These are phyloP conservation scores for Cossypha dichroa DNA, from an alignment of 2,797 vertebrate species.

Conservation along the genomic window DNA sequence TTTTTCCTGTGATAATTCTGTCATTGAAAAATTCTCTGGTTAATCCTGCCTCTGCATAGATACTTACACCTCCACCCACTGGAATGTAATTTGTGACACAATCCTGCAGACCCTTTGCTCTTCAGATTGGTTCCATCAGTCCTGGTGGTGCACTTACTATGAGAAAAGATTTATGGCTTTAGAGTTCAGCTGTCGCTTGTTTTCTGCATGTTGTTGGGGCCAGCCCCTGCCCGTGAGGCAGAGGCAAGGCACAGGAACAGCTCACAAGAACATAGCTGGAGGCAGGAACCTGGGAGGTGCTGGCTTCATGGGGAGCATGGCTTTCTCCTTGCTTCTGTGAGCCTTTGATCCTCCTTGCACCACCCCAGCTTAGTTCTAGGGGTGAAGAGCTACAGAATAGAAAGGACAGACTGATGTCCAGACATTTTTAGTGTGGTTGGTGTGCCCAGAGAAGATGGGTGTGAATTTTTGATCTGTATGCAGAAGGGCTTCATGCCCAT, in stretches of 20 bases:
- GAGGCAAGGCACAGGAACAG: neutral
- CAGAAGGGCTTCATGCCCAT: neutral
- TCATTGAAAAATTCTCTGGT: neutral
- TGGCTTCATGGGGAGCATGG: neutral
- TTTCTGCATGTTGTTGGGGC: neutral
- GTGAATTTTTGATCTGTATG: neutral
- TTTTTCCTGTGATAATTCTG: neutral
- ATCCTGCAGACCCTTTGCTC: neutral
- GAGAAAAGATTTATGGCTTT: neutral
- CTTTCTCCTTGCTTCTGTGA: fast-evolving
- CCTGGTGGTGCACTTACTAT: neutral
- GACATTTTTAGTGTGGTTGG: neutral
- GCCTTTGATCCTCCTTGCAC: neutral
- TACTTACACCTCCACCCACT: neutral
- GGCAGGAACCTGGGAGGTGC: neutral
- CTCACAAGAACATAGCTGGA: neutral
- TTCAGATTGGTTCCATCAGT: neutral
- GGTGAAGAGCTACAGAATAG: neutral
- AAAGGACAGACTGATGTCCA: neutral
- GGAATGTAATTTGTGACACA: neutral
- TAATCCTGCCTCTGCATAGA: neutral
- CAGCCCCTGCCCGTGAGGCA: neutral
- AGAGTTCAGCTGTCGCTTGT: neutral
- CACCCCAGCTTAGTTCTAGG: neutral
- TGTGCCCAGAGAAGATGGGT: neutral